Conservation (phyloP, 2,113 vertebrate species). For the Gopherus evgoodei region DNA sequence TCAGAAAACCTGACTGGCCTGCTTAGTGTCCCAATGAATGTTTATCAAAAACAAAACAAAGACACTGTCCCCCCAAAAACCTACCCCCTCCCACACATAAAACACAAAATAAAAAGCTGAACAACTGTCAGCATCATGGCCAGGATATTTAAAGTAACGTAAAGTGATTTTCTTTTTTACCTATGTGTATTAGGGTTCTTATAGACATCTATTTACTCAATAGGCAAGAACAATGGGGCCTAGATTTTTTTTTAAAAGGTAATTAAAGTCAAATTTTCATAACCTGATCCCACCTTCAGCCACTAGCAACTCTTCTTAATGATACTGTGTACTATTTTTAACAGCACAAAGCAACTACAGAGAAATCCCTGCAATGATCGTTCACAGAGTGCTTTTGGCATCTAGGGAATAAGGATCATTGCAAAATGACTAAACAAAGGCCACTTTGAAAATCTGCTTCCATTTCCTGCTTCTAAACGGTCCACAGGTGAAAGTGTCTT, state of each 20-base stretch:
- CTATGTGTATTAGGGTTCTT: not conserved
- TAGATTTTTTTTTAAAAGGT: no score
- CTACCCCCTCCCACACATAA: no score
- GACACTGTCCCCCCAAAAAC: no score
- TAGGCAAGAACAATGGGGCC: not conserved
- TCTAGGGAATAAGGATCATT: fast-evolving
- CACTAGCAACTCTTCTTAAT: not conserved
- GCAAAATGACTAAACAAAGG: not conserved
- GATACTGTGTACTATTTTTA: not conserved
- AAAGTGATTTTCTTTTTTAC: not conserved
- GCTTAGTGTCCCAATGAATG: not conserved
- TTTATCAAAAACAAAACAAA: not conserved
- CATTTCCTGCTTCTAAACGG: not conserved
- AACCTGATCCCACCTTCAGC: not conserved
- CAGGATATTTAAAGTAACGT: not conserved
- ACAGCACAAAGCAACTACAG: fast-evolving
- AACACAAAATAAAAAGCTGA: not conserved
- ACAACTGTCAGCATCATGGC: not conserved
- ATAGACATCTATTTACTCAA: not conserved
- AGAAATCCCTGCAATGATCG: not conserved
- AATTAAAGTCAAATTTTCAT: not conserved
- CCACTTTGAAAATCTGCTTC: not conserved
- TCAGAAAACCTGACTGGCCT: not conserved
- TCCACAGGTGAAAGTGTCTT: not conserved
- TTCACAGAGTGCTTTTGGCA: not conserved